These are phyloP conservation scores for Adelosebastes latens DNA, from an alignment of 2,797 vertebrate species.

Conservation along the genomic window DNA sequence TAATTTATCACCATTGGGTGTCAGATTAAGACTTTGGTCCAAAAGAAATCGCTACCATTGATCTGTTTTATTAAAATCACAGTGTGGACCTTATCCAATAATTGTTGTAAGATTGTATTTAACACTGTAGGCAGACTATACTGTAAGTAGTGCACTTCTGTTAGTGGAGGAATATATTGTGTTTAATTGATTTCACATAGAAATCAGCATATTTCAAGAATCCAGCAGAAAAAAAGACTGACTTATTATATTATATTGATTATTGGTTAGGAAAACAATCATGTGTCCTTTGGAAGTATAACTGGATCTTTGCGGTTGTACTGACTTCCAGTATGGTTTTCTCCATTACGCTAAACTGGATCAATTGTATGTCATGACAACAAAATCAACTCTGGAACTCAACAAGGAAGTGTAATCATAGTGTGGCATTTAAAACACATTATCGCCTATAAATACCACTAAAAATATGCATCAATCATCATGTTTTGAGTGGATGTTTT, in stretches of 20 bases:
- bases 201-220: slow-evolving; percentile 16
- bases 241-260: not conserved
- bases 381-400: not conserved
- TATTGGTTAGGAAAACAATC: slow-evolving; percentile 27
- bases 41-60: not conserved
- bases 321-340: slow-evolving; percentile 26
- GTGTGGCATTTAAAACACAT: slow-evolving; percentile 9
- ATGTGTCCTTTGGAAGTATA: slow-evolving; percentile 25
- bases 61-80: not conserved
- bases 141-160: not conserved
- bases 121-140: not conserved
- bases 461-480: not conserved
- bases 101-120: not conserved
- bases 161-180: not conserved
- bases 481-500: slow-evolving; percentile 3
- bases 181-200: not conserved
- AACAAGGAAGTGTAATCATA: not conserved
- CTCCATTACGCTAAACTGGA: slow-evolving; percentile 24
- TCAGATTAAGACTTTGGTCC: not conserved
- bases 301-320: slow-evolving; percentile 17
- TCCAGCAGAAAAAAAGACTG: not conserved
- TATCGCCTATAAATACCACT: not conserved
- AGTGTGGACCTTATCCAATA: not conserved
- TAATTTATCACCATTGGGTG: not conserved
- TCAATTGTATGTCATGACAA: slow-evolving; percentile 25